Conservation (phyloP, 2,797 vertebrate genomes). For the Cuculus canorus region DNA sequence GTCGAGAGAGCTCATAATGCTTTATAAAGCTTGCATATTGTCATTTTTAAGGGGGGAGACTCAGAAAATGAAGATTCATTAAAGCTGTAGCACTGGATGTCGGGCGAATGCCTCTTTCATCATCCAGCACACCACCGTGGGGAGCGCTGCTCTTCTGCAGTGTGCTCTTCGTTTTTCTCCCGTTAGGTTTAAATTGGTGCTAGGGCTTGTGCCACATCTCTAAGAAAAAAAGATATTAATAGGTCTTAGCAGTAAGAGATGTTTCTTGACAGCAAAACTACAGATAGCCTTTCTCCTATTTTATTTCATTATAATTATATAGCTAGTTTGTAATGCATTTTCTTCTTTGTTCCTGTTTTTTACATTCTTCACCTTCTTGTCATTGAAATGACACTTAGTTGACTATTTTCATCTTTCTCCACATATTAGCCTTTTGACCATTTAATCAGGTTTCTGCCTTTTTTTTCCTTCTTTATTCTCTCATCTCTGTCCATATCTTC, state of each 20-base stretch:
- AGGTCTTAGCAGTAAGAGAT: neutral
- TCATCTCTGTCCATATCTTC: neutral
- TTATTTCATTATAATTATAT: neutral
- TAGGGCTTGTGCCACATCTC: constrained; percentile 26
- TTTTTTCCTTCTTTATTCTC: neutral
- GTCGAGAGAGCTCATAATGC: constrained; percentile 27
- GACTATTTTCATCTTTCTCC: neutral
- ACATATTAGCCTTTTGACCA: neutral
- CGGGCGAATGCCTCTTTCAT: constrained; percentile 25
- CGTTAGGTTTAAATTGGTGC: constrained; percentile 50
- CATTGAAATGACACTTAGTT: neutral
- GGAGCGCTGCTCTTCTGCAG: constrained; percentile 22
- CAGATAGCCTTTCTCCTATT: neutral
- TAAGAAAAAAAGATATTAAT: constrained; percentile 30
- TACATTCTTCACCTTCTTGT: neutral
- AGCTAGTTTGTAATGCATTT: neutral
- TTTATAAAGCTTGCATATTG: constrained; percentile 40
- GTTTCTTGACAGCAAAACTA: neutral
- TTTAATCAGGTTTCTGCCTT: neutral
- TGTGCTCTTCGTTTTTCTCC: neutral
- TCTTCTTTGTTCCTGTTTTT: neutral
- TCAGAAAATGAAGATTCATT: constrained; percentile 64
- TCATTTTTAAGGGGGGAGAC: constrained; percentile 14
- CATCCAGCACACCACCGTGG: neutral
- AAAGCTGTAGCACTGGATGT: constrained; percentile 7